phyloP scores from a whole-genome alignment of 2,113 vertebrate genomes.

The Notiomystis cincta region DNA sequence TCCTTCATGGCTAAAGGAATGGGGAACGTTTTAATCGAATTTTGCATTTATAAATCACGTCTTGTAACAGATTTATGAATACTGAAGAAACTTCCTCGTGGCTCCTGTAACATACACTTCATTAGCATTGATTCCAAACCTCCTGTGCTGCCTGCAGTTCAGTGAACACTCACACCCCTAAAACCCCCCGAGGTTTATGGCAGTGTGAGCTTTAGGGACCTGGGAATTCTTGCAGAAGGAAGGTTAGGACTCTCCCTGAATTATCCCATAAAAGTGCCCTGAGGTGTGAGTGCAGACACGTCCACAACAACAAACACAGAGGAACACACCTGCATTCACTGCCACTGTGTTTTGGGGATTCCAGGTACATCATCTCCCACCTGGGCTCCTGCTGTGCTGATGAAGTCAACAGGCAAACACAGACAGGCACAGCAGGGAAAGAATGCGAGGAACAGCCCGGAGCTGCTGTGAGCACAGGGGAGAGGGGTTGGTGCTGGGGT shows the following conservation, averaged over 20 bases:
- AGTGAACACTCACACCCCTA: fast-evolving
- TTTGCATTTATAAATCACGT: not conserved
- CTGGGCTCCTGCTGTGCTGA: not conserved
- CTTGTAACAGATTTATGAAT: not conserved
- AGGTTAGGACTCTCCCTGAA: not conserved
- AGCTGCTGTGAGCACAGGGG: not conserved
- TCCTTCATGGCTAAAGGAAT: not conserved
- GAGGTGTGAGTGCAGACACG: fast-evolving
- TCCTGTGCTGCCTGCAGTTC: not conserved
- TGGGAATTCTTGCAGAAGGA: not conserved
- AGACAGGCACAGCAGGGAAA: not conserved
- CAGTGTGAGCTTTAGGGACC: not conserved
- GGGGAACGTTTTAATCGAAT: fast-evolving
- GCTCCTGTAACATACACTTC: not conserved
- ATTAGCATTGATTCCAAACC: not conserved
- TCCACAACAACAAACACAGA: fast-evolving
- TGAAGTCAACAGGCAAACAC: fast-evolving
- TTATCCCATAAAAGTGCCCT: not conserved
- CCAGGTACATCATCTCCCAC: not conserved
- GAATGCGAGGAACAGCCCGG: not conserved
- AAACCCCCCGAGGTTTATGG: not conserved
- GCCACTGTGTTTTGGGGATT: not conserved
- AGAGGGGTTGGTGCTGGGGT: not conserved
- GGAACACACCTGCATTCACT: fast-evolving
- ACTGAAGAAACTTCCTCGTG: not conserved